Conservation (phyloP, 2,888 invertebrate genomes). For the Busseola fusca region DNA sequence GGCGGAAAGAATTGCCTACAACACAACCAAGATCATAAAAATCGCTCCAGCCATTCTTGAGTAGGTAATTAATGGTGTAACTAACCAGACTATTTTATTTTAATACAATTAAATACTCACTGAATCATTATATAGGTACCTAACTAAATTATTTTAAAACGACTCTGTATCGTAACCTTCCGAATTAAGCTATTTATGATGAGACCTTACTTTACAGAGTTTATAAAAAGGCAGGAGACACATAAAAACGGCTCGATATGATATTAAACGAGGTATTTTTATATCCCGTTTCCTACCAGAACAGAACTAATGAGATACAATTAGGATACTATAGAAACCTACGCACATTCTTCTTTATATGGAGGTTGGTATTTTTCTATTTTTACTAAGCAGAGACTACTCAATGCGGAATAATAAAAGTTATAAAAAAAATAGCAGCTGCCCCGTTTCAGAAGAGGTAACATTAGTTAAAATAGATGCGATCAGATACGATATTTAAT, state of each 20-base stretch:
- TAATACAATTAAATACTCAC: not conserved
- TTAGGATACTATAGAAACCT: constrained; percentile 18
- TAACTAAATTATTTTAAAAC: not conserved
- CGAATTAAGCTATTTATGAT: not conserved
- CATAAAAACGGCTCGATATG: not conserved
- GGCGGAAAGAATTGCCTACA: not conserved
- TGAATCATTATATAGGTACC: not conserved
- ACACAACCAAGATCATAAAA: not conserved
- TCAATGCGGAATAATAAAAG: not conserved
- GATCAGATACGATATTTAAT: not conserved
- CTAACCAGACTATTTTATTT: too few relatives aligned
- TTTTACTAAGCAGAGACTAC: not conserved
- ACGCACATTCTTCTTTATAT: constrained; percentile 7
- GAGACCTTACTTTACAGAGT: not conserved
- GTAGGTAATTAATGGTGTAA: too few relatives aligned
- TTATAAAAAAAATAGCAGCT: not conserved
- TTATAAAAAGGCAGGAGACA: not conserved
- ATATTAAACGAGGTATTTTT: constrained; percentile 23
- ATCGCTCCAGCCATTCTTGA: too few relatives aligned
- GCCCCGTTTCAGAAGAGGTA: constrained; percentile 4
- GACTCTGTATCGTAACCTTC: not conserved
- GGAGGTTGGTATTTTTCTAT: not conserved
- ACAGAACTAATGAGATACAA: constrained; percentile 43
- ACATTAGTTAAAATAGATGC: constrained; percentile 8
- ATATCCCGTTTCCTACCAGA: not conserved